phyloP scores from a whole-genome alignment of 2,113 vertebrate species.

The Anoura caudifer region DNA sequence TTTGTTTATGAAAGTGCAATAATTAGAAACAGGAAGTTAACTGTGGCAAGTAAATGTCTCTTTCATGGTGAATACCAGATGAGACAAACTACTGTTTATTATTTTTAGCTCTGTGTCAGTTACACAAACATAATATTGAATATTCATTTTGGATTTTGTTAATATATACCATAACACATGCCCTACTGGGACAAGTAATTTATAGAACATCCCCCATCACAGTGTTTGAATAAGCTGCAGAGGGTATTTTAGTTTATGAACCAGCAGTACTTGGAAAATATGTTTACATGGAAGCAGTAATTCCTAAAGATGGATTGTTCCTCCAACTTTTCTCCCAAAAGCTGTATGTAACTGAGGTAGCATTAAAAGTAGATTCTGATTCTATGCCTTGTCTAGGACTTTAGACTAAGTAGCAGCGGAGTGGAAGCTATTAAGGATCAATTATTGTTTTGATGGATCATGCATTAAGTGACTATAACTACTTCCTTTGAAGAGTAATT shows the following conservation, averaged over 20 bases:
- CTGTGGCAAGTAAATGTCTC: neutral
- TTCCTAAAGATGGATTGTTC: neutral
- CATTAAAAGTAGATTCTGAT: neutral
- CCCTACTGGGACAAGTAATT: neutral
- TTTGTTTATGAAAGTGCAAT: neutral
- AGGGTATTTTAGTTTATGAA: neutral
- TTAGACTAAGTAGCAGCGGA: neutral
- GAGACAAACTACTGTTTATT: neutral
- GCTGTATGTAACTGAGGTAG: neutral
- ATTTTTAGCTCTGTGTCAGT: neutral
- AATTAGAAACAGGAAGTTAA: neutral
- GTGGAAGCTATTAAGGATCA: neutral
- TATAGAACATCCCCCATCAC: neutral
- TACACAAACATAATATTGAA: neutral
- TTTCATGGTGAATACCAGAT: neutral
- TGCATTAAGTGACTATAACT: neutral
- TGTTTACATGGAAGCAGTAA: neutral
- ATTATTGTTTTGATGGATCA: neutral
- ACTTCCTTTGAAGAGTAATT: neutral
- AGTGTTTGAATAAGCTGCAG: neutral
- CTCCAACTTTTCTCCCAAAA: neutral
- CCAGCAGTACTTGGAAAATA: neutral
- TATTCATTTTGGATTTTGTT: neutral
- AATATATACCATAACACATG: neutral
- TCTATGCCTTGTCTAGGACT: neutral